phyloP scores from a whole-genome alignment of 2,113 vertebrate genomes.

The Alethe castanea region DNA sequence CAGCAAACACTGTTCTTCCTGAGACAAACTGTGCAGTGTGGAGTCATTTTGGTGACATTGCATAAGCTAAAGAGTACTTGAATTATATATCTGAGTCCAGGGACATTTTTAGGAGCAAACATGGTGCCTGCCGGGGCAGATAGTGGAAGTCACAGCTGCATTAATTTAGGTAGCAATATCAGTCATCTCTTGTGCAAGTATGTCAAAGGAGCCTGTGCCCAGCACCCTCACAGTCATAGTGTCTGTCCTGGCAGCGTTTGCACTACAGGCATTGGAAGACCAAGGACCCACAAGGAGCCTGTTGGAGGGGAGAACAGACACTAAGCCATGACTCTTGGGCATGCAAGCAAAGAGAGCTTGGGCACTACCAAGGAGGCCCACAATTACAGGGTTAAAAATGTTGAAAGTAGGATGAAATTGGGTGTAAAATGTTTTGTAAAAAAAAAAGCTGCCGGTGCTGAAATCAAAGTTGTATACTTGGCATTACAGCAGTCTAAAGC shows the following conservation, averaged over 20 bases:
- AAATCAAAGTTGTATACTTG: background rate
- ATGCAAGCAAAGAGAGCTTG: background rate
- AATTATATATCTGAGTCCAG: background rate
- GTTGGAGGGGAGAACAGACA: background rate
- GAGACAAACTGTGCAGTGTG: background rate
- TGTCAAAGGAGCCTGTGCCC: background rate
- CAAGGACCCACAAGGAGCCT: fast-evolving
- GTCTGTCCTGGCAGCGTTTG: background rate
- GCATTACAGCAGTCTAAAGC: background rate
- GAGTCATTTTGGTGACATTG: background rate
- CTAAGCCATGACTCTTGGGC: background rate
- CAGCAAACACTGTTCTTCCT: background rate
- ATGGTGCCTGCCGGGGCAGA: background rate
- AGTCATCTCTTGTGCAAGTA: background rate
- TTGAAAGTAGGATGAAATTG: background rate
- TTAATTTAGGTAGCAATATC: background rate
- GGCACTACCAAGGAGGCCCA: background rate
- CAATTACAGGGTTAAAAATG: background rate
- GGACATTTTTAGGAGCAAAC: background rate
- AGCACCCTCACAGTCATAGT: background rate
- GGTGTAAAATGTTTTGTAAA: background rate
- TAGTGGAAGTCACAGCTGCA: background rate
- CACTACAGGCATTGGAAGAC: background rate
- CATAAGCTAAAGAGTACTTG: background rate
- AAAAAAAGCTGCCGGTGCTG: background rate